Conservation (phyloP, 2,888 invertebrate genomes). For the Eupelmus urozonus region DNA sequence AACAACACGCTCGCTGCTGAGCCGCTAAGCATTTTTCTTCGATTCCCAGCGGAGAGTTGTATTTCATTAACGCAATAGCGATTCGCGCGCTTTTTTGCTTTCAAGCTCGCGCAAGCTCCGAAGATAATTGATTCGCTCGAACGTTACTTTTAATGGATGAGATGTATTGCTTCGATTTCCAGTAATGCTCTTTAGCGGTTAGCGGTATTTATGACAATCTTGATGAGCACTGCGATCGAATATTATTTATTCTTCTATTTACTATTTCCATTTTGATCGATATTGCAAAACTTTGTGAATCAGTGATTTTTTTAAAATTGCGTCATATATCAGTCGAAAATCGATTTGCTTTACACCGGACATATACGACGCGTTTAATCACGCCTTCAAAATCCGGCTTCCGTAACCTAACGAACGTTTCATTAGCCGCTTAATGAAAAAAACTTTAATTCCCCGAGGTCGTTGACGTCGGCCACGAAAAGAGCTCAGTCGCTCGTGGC, state of each 20-base stretch:
- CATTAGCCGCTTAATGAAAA: constrained; percentile 2
- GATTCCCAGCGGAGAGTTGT: background rate
- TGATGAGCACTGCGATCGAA: background rate
- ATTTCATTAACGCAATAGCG: too few species aligned
- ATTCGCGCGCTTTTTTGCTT: too few species aligned
- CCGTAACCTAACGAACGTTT: constrained; percentile 20
- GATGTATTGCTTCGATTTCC: background rate
- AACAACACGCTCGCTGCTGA: background rate
- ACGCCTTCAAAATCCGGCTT: too few species aligned
- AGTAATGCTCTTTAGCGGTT: background rate
- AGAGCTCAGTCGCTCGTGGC: background rate
- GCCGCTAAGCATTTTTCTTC: background rate
- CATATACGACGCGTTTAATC: too few species aligned
- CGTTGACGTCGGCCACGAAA: background rate
- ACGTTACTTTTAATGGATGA: background rate
- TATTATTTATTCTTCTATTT: background rate
- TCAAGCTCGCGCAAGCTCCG: too few species aligned
- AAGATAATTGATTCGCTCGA: background rate
- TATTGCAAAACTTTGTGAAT: background rate
- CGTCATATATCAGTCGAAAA: background rate
- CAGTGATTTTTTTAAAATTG: background rate
- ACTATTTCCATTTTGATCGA: background rate
- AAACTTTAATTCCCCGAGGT: background rate
- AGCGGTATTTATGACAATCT: too few species aligned
- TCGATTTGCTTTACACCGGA: background rate